phyloP scores from a whole-genome alignment of 2,113 vertebrate species.

The Hippocampus comes region DNA sequence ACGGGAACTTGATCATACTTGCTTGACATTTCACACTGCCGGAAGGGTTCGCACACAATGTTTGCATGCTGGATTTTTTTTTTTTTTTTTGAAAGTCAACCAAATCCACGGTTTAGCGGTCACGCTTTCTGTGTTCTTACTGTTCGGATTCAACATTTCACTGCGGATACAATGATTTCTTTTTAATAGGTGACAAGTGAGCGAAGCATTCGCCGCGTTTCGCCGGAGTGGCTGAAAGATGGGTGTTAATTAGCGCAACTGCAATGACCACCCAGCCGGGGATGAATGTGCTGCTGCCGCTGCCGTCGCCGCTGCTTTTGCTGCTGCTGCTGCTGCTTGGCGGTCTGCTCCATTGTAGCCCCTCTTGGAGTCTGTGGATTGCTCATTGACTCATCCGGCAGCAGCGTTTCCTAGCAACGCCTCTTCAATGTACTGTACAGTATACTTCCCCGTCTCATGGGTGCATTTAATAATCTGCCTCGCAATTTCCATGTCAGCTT shows the following conservation, averaged over 20 bases:
- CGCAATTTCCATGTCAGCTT: conserved; percentile 64
- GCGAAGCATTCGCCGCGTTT: conserved; percentile 29
- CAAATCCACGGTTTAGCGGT: no score
- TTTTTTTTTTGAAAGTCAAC: no score
- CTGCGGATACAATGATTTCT: neutral
- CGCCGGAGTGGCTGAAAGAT: conserved; percentile 47
- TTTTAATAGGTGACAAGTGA: conserved; percentile 13
- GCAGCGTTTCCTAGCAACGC: conserved; percentile 74
- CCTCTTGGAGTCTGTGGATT: conserved; percentile 58
- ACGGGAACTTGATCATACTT: no score
- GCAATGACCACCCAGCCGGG: conserved; percentile 65
- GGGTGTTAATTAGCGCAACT: conserved; percentile 72
- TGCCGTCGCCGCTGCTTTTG: conserved; percentile 34
- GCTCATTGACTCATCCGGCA: conserved; percentile 65
- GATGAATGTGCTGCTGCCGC: conserved; percentile 55
- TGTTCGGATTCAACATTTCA: neutral
- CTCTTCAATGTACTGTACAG: conserved; percentile 66
- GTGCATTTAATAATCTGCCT: conserved; percentile 69
- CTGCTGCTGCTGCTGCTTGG: conserved; percentile 42
- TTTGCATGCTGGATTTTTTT: no score
- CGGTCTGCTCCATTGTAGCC: conserved; percentile 67
- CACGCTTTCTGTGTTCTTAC: neutral
- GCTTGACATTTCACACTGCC: no score
- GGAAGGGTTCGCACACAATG: no score
- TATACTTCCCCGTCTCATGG: conserved; percentile 61